phyloP scores from a whole-genome alignment of 35 echinoderm and acorn worm genomes.

The Patiria miniata region DNA sequence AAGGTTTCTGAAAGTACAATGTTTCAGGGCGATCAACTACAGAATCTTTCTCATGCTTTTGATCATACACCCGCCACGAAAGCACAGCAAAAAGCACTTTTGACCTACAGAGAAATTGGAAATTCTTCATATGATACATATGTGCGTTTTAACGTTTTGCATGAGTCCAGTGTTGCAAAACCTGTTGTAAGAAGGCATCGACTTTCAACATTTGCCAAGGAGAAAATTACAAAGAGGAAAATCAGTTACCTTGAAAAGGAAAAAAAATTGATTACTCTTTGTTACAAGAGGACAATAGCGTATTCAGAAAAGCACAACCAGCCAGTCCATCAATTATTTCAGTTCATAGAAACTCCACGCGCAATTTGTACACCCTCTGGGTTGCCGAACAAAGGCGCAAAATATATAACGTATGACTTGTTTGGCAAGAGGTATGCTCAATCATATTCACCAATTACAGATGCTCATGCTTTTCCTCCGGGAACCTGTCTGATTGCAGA shows the following conservation, averaged over 20 bases:
- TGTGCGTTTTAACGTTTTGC: slow-evolving; percentile 44
- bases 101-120: slow-evolving; percentile 51
- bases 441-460: slow-evolving; percentile 28
- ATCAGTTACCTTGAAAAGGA: too few relatives aligned
- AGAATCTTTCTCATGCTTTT: slow-evolving; percentile 41
- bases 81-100: slow-evolving; percentile 36
- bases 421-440: slow-evolving; percentile 61
- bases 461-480: too few relatives aligned
- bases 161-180: slow-evolving; percentile 26
- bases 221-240: slow-evolving; percentile 42
- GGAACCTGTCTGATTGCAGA: slow-evolving; percentile 50
- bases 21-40: background rate
- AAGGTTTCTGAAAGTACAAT: slow-evolving; percentile 13
- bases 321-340: slow-evolving; percentile 41
- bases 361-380: slow-evolving; percentile 61
- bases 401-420: slow-evolving; percentile 70
- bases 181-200: slow-evolving; percentile 31
- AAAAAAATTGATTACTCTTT: slow-evolving; percentile 53
- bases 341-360: slow-evolving; percentile 68
- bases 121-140: slow-evolving; percentile 17
- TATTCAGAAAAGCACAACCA: slow-evolving; percentile 41
- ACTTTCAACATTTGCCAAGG: slow-evolving; percentile 58
- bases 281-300: slow-evolving; percentile 65
- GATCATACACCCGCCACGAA: background rate
- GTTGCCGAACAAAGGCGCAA: slow-evolving; percentile 60